Evolutionary conservation across 1,140 invertebrate genomes (phyloP).

Genomic region (Eueides isabella): DNA sequence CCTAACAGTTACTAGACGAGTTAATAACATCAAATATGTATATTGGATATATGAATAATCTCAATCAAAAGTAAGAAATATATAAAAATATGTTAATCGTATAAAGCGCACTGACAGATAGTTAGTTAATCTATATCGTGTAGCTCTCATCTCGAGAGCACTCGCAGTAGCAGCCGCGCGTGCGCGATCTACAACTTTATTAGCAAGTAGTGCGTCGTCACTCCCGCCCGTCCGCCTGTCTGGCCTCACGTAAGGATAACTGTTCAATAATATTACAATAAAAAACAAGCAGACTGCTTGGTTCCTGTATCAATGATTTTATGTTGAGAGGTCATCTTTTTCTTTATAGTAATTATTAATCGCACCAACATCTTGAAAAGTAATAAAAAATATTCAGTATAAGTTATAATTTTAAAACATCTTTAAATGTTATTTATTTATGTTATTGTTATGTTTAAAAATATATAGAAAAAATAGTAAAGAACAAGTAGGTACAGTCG

Average conservation of each 20-base stretch:
- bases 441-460: not conserved
- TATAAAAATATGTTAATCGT: too few species aligned
- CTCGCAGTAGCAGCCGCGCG: constrained; percentile 16
- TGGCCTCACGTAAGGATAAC: constrained; percentile 2
- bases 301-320: not conserved
- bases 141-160: constrained; percentile 1
- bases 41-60: too few species aligned
- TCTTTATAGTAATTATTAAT: not conserved
- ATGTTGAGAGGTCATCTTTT: not conserved
- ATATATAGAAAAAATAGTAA: not conserved
- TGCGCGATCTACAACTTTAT: constrained; percentile 29
- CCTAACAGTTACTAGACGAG: too few species aligned
- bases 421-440: too few species aligned
- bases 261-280: not conserved
- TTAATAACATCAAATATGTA: too few species aligned
- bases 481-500: not conserved
- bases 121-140: not conserved
- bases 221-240: not conserved
- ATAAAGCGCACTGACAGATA: not conserved
- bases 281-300: not conserved
- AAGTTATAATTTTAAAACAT: too few species aligned
- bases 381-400: not conserved
- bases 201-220: constrained; percentile 24
- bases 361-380: not conserved
- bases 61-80: too few species aligned